Evolutionary conservation across 2,113 vertebrate genomes (phyloP), one percentile per base, ranked within the genome.

Genomic region (Zosterops pallidus): DNA sequence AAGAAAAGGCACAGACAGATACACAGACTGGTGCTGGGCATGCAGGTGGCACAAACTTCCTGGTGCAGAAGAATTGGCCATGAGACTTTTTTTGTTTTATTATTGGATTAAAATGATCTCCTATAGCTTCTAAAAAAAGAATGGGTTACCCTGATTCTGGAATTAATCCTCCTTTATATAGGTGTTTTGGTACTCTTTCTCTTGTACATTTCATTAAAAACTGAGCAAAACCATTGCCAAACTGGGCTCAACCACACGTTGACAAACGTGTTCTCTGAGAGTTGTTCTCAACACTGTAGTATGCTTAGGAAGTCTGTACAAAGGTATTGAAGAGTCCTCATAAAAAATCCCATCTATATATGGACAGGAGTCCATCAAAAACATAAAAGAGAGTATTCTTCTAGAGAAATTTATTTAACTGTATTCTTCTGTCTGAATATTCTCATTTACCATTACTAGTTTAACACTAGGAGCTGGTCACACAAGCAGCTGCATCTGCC

Each of bases 81-180:
- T 0, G 0, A 69, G 11, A 19, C 13, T 11, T 33, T 64, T 14
- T 1, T 2, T 5, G 22, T 42, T 82, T 65, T 65, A 41, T 47
- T 83, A 35, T 37, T 53, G 15, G 22, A 41, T 52, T 57, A 50
- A 62, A 14, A 24, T 31, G 8, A 35, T 28, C 15, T 69, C 41
- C 55, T 53, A 11, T n/a, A 70, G 10, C 12, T 53, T 65, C 17
- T 67, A 72, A 41, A 62, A 67, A 35, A 14, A 55, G 8, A 53
- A 42, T 14, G 19, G 11, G 16, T 39, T 59, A 29, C 14, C 16
- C 16, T 25, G 12, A 49, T 71, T 82, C 41, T 42, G 39, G 26
- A 35, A 44, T 49, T 49, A 82, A 65, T 52, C 14, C 14, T 29
- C 70, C 21, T n/a, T 70, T 42, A 9, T 37, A 25, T 9, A 16